Percentiles rank a stretch among this genome's conserved stretches.
Conservation (phyloP, 2,113 vertebrate genomes). For the Holacanthus passer region DNA sequence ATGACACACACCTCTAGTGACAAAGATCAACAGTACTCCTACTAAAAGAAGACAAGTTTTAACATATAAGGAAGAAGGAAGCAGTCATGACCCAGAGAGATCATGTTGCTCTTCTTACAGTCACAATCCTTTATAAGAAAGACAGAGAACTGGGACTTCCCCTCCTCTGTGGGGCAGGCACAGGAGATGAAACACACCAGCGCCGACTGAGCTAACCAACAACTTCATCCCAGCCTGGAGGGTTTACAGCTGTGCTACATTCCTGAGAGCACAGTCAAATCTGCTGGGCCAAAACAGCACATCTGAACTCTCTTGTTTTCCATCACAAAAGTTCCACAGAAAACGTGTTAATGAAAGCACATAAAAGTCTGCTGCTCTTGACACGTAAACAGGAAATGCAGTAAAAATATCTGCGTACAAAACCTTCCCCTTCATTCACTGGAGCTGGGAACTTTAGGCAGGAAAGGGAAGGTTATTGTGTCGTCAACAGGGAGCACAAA, state of each 20-base stretch:
- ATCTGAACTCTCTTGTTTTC: conserved; percentile 8
- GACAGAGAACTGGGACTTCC: not conserved
- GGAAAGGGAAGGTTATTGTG: not conserved
- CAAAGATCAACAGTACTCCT: not conserved
- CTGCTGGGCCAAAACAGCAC: conserved; percentile 14
- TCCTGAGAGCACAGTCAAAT: conserved; percentile 50
- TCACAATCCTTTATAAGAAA: not conserved
- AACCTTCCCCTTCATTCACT: not conserved
- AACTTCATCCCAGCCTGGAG: conserved; percentile 23
- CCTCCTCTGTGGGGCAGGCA: not conserved
- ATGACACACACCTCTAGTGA: not conserved
- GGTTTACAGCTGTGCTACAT: conserved; percentile 48
- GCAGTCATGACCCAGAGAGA: not conserved
- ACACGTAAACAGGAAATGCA: conserved; percentile 42
- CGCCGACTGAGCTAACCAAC: not conserved
- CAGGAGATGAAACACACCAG: not conserved
- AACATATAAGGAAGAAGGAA: not conserved
- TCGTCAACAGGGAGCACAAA: not conserved
- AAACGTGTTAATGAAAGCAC: not conserved
- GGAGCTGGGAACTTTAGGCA: not conserved
- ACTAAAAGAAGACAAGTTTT: not conserved
- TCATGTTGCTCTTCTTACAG: not conserved
- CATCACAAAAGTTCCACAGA: conserved; percentile 9
- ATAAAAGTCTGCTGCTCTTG: not conserved
- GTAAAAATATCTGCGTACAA: not conserved